Evolutionary conservation across 2,113 vertebrate genomes (phyloP), one percentile per base, ranked within the genome.

Genomic region (Anolis sagrei): DNA sequence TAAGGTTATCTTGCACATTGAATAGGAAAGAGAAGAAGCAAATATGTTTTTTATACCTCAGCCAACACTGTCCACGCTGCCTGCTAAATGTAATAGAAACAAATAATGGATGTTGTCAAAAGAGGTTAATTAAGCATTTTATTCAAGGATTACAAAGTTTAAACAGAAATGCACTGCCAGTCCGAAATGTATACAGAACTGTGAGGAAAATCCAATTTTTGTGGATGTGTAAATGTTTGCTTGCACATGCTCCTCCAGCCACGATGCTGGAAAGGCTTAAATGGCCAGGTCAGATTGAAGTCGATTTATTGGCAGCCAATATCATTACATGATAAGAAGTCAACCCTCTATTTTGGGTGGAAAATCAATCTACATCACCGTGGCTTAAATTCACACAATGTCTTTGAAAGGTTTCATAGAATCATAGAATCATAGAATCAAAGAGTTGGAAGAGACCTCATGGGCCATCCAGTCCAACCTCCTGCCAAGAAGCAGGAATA

Each of bases 81-180:
- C 61, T 81, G 76, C 87, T 36, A 81, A 86, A 90, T 87, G 88
- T 76, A 81, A 82, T 84, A 10, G 89, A 88, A 88, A 84, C 5
- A 14, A 81, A 78, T 62, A 83, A 91, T 0, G 1, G 81, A 74
- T 84, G 10, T 90, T 89, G 80, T 86, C 70, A 73, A 87, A 90
- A 84, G 72, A 86, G 62, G 81, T 91, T 95, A 89, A 91, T 89
- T 91, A 89, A 92, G 54, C 75, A 88, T 94, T 92, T 93, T 89
- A 73, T 87, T 70, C 39, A 48, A 82, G 39, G 70, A 90, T 88
- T 88, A 85, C 9, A 83, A 54, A 84, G 32, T 87, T 92, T 72
- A 87, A 88, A 92, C 49, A 87, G 82, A 93, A 83, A 4, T 11
- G 83, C 2, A 61, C 49, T 80, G 9, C 3, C 79, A 80, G 19